Evolutionary conservation across 2,888 invertebrate genomes (phyloP), one percentile per base, ranked within the genome.

Genomic region (Agrilus mali): DNA sequence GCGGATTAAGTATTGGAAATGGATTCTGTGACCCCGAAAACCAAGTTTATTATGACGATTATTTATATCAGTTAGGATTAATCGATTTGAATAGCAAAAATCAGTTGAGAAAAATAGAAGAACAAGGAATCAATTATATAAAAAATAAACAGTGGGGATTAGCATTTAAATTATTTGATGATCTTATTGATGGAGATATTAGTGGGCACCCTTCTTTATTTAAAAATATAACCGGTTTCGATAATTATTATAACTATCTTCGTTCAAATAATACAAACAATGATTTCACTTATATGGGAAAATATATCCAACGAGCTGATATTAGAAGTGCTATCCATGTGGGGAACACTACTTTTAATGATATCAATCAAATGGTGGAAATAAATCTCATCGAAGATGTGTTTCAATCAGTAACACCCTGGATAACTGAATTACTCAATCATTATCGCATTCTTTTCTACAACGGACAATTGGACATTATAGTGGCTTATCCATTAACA

Each of bases 391-490:
- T 68, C 1, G 57, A 63, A 13, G 82, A 82, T 50, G 63, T 77
- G 36, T 65, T 79, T 62, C 67, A 76, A 54, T 75, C 77, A 1
- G 75, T 77, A 1, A 73, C 74, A 42, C 59, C 66, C 1, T 59
- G 60, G 39, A 54, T 76, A 16, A 61, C 67, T 20, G 59, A 80
- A 50, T 65, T 87, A 0, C 58, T 85, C 1, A 68, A 78, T 27
- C 64, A 76, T 49, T 82, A 82, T 54, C 70, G 72, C 60, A 75
- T 88, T 10, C 72, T 90, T 34, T 72, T 90, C 43, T 93, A 90
- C 62, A 89, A 79, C 59, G 93, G 93, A 0, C 92, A 93, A 60
- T 61, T 93, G 48, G 93, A 94, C 60, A 80, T 93, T 12, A 86
- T 90, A 48, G 84, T 89, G 0, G 86, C 88, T 0, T 86, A 87